Conservation (phyloP, 2,113 vertebrate species). For the Elephas maximus region DNA sequence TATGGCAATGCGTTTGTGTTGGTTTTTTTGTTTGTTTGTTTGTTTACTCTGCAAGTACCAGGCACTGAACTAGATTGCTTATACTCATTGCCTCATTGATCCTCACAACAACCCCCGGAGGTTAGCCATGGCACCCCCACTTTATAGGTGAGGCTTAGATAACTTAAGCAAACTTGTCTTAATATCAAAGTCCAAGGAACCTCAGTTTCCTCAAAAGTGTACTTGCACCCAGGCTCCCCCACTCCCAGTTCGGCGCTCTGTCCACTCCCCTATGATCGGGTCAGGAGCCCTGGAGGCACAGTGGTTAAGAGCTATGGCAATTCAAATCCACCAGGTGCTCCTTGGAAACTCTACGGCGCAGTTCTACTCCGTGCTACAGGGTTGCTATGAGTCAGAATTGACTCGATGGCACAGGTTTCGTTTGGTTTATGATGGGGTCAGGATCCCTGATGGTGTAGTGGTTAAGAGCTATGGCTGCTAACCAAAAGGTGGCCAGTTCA, state of each 20-base stretch:
- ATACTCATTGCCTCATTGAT: fast-evolving
- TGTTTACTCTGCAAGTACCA: fast-evolving
- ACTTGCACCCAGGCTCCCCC: background rate
- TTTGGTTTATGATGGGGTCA: background rate
- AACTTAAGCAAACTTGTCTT: background rate
- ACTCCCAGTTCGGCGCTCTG: fast-evolving
- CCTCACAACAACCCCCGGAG: background rate
- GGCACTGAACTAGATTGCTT: fast-evolving
- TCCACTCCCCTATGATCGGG: too few species aligned
- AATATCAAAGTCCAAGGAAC: background rate
- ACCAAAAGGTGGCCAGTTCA: too few species aligned
- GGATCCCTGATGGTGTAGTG: too few species aligned
- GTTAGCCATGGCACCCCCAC: background rate
- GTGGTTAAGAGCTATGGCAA: background rate
- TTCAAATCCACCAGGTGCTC: background rate
- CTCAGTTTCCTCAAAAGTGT: background rate
- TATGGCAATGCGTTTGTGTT: too few species aligned
- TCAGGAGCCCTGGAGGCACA: background rate
- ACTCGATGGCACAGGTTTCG: background rate
- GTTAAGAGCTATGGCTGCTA: too few species aligned
- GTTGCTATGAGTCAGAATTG: background rate
- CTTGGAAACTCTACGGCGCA: background rate
- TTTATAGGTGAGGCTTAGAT: background rate
- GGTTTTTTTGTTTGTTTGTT: too few species aligned
- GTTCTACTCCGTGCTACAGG: too few species aligned